Conservation (phyloP, 1,140 invertebrate species). For the Drosophila arizonae region DNA sequence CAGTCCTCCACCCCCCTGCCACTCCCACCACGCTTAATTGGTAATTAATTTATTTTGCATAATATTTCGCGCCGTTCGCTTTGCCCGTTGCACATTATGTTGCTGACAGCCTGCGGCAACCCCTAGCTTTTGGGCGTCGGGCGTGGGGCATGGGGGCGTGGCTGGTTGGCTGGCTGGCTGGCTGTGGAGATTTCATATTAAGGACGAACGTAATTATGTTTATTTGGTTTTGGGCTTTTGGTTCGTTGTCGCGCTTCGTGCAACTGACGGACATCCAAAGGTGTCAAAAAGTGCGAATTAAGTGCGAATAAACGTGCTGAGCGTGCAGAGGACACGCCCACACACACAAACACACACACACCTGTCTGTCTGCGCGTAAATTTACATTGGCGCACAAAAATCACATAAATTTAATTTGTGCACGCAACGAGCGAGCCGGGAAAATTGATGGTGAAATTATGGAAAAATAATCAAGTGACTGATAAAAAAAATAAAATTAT, state of each 20-base stretch:
- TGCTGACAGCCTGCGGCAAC: constrained; percentile 51
- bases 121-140: not conserved
- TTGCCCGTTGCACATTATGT: constrained; percentile 62
- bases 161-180: not conserved
- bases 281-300: constrained; percentile 80
- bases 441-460: constrained; percentile 70
- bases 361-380: constrained; percentile 46
- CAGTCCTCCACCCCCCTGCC: not conserved
- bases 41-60: constrained; percentile 81
- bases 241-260: constrained; percentile 22
- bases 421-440: constrained; percentile 26
- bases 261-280: constrained; percentile 53
- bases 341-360: not conserved
- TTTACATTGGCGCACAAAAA: constrained; percentile 70
- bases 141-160: not conserved
- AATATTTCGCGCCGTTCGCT: constrained; percentile 64
- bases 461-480: constrained; percentile 53
- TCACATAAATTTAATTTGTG: constrained; percentile 74
- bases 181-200: not conserved
- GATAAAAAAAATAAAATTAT: constrained; percentile 8
- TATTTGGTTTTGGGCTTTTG: constrained; percentile 63
- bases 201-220: constrained; percentile 29
- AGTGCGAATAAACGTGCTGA: constrained; percentile 80
- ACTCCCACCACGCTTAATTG: constrained; percentile 60
- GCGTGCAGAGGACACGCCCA: constrained; percentile 63